Percentiles rank a stretch among this genome's conserved stretches.
Conservation (phyloP, 1,140 invertebrate genomes). For the Lutraria rhynchaena region DNA sequence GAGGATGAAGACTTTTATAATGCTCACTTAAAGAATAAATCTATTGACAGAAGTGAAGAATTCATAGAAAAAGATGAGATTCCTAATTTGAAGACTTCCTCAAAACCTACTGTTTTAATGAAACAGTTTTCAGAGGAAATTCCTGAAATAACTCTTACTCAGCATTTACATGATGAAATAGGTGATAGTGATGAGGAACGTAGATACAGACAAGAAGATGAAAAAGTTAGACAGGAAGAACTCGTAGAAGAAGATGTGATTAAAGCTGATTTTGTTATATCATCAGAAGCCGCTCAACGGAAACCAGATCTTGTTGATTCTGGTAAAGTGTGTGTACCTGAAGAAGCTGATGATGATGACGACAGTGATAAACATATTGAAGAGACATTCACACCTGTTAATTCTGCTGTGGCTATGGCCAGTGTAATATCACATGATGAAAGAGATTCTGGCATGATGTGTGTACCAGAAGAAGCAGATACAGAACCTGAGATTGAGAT, state of each 20-base stretch:
- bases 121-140: constrained; percentile 84
- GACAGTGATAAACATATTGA: constrained; percentile 32
- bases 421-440: constrained; percentile 16
- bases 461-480: constrained; percentile 66
- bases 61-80: constrained; percentile 39
- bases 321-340: constrained; percentile 65
- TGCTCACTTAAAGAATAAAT: background rate
- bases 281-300: constrained; percentile 11
- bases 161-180: constrained; percentile 86
- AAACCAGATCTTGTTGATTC: constrained; percentile 23
- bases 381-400: constrained; percentile 23
- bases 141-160: constrained; percentile 88
- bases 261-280: no score
- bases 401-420: background rate
- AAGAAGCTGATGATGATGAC: constrained; percentile 66
- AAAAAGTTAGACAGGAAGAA: constrained; percentile 43
- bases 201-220: constrained; percentile 28
- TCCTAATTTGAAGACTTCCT: constrained; percentile 1
- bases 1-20: constrained; percentile 29
- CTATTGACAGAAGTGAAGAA: constrained; percentile 47
- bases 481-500: constrained; percentile 49
- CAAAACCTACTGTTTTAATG: constrained; percentile 59
- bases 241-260: constrained; percentile 20
- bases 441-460: constrained; percentile 59
- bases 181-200: constrained; percentile 74